Conservation (phyloP, 2,113 vertebrate species). For the Aplodontia rufa region DNA sequence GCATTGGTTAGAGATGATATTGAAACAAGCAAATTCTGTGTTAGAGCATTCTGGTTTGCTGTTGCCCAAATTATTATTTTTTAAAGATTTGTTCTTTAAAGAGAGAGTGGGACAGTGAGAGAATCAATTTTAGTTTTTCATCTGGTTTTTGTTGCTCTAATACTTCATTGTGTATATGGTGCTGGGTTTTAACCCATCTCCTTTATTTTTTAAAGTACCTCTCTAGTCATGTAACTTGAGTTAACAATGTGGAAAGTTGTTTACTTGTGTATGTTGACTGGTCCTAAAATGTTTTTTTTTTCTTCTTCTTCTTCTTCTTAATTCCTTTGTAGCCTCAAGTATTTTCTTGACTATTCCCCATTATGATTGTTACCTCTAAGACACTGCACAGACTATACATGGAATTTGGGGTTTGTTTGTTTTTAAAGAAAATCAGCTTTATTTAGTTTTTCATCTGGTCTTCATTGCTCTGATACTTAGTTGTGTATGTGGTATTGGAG, state of each 20-base stretch:
- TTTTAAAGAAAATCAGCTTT: too few relatives aligned
- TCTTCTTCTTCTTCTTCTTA: too few relatives aligned
- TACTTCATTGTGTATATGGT: too few relatives aligned
- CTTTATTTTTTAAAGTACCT: neutral
- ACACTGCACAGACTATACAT: neutral
- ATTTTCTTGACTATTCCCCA: neutral
- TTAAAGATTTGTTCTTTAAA: too few relatives aligned
- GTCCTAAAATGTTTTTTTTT: neutral
- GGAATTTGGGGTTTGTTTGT: too few relatives aligned
- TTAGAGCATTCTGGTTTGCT: slow-evolving; percentile 24
- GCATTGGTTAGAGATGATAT: neutral
- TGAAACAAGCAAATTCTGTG: neutral
- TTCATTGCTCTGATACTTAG: too few relatives aligned
- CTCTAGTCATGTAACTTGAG: neutral
- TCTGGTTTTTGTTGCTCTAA: too few relatives aligned
- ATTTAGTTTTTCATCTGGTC: too few relatives aligned
- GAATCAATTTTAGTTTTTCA: too few relatives aligned
- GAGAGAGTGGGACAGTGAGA: too few relatives aligned
- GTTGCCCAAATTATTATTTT: neutral
- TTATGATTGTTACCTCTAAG: slow-evolving; percentile 17
- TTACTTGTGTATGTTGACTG: neutral
- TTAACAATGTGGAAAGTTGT: neutral
- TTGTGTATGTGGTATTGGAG: too few relatives aligned
- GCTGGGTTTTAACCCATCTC: too few relatives aligned
- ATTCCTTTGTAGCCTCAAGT: neutral